Evolutionary conservation across 2,113 vertebrate genomes (phyloP), one percentile per base, ranked within the genome.

Genomic region (Ctenodactylus gundi): DNA sequence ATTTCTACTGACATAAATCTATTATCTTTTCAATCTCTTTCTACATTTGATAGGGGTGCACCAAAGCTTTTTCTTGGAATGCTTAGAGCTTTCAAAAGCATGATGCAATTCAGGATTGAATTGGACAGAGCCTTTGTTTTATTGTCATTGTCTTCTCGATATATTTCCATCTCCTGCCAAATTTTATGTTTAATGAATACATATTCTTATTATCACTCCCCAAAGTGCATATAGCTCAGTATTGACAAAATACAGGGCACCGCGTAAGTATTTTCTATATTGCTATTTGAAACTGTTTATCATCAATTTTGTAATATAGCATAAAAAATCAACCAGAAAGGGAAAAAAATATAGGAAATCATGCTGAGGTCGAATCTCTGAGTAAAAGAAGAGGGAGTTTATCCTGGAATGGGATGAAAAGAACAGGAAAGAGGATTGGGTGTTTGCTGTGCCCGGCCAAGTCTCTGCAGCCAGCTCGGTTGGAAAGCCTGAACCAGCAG

Each of bases 401-500:
- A 88, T 64, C 29, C 62, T 90, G 84, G 68, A 94, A 72, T 58
- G 10, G 4, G 75, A 91, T 95, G 60, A 87, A 93, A 93, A 86
- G 68, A 58, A 4, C 18, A 44, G 21, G 17, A 41, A 51, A 49
- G 57, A 75, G 82, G 62, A 60, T 23, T 17, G 67, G 20, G 7
- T 49, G 27, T 31, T 51, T 49, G 2, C 62, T 85, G 44, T 75
- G 39, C 72, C 15, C 1, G 27, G 88, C 95, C 86, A 96, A 93
- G 31, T 53, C 10, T 6, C 20, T 13, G 81, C 29, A 87, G 91
- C 94, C 94, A 90, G 41, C 65, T 60, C 49, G 57, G 3, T 49
- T 89, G 75, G 93, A 93, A 93, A 91, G 75, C 67, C 70, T 73
- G 57, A 86, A 87, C 95, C 84, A 91, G 80, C 81, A 96, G 77